These are phyloP conservation scores for Actinia tenebrosa DNA, from an alignment of 64 coral and sea anemone genomes.

Conservation along the genomic window DNA sequence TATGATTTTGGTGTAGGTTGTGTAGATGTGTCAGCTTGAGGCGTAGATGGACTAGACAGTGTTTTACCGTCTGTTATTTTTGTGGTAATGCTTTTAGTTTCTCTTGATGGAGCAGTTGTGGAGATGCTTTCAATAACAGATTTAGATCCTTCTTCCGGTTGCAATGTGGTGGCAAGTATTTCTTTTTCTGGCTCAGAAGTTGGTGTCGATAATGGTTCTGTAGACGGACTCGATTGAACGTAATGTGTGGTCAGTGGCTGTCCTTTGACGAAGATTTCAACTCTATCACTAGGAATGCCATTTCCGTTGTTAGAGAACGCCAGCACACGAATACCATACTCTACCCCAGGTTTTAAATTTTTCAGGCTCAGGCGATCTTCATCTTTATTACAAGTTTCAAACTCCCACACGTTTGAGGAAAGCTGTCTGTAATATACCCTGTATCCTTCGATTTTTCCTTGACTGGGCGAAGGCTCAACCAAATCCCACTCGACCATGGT, in stretches of 20 bases:
- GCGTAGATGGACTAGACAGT: background rate
- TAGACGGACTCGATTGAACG: background rate
- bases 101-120: background rate
- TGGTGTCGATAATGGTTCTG: background rate
- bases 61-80: background rate
- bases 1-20: background rate
- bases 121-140: background rate
- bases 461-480: slow-evolving; percentile 2
- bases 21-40: background rate
- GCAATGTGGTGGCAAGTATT: background rate
- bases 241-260: background rate
- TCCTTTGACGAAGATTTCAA: slow-evolving; percentile 7
- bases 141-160: background rate
- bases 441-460: slow-evolving; percentile 22
- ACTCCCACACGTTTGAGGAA: background rate
- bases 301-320: slow-evolving; percentile 4
- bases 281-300: slow-evolving; percentile 1
- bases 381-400: background rate
- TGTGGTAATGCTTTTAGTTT: background rate
- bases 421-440: background rate
- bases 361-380: background rate
- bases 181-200: background rate
- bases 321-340: background rate
- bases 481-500: background rate
- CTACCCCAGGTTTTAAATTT: background rate